Evolutionary conservation across 2,888 invertebrate genomes (phyloP), one percentile per base, ranked within the genome.

Genomic region (Cerceris rybyensis): DNA sequence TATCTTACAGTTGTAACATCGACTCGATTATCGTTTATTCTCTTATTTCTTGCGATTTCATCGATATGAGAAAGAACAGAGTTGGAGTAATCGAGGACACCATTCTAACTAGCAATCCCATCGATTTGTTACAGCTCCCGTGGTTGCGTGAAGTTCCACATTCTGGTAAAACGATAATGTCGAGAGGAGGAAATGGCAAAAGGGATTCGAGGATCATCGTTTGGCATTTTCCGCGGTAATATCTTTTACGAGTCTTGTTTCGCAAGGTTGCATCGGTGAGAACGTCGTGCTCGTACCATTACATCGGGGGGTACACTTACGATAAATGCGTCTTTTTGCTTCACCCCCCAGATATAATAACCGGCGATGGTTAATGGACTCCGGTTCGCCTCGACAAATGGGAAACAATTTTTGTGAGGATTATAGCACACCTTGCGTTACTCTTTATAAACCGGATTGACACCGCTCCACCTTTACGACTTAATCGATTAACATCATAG

Each of bases 101-200:
- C 43, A 54, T 52, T 65, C 58, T 50, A 69, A 57, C 8, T 13
- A 11, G 6, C 2, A 55, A 64, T 9, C 42, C 58, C 77, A 72
- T 72, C 71, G 69, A 85, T 85, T 85, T 68, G 58, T 85, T 85
- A 6, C 84, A 84, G 84, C 84, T 13, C 84, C 84, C 46, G 75
- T 84, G 28, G 85, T 84, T 58, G 84, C 84, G 70, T 84, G 71
- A 82, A 63, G 43, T 61, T 49, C 49, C 46, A 41, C 43, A 55
- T 68, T 49, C 73, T 43, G 57, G 52, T 65, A 54, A 14, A 50
- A 13, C 66, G 54, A 72, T 75, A 67, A 80, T 54, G 78, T 28
- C 58, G 55, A 7, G 54, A 52, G 58, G 58, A 69, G 11, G 64
- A 63, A 42, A 49, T 49, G 11, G 17, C 57, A 58, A 39, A 13